A percentile compares a stretch with the other conserved stretches of the same genome.
These are phyloP conservation scores for Polyommatus icarus DNA, from an alignment of 2,888 invertebrate genomes.

Conservation along the genomic window DNA sequence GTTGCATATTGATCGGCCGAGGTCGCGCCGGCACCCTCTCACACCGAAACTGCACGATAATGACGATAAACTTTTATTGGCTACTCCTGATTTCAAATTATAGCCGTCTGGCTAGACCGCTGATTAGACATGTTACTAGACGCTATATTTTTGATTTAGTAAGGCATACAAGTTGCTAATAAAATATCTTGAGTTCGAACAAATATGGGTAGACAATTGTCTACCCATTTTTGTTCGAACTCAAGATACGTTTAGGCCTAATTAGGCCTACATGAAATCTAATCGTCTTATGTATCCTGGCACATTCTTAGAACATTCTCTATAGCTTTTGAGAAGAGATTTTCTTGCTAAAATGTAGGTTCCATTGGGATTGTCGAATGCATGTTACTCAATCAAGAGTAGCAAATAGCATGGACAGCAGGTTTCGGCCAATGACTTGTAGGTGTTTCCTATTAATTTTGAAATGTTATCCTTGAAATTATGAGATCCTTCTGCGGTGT, in stretches of 20 bases:
- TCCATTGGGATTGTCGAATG: neutral
- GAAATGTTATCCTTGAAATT: too few relatives aligned
- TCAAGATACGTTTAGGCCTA: too few relatives aligned
- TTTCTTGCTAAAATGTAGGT: neutral
- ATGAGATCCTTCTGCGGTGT: slow-evolving; percentile 48
- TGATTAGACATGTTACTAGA: neutral
- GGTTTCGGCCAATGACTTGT: neutral
- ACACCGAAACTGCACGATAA: slow-evolving; percentile 53
- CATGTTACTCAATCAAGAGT: too few relatives aligned
- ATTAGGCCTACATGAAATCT: neutral
- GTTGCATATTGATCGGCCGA: slow-evolving; percentile 69
- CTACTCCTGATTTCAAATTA: neutral
- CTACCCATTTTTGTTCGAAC: too few relatives aligned
- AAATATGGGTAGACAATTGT: neutral
- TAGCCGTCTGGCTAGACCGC: neutral
- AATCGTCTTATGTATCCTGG: too few relatives aligned
- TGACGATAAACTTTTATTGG: neutral
- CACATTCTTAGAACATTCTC: too few relatives aligned
- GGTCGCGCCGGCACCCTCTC: slow-evolving; percentile 58
- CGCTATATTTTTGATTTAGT: neutral
- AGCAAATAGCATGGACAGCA: neutral
- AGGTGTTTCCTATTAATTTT: too few relatives aligned
- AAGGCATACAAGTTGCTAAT: neutral
- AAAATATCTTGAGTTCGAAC: neutral
- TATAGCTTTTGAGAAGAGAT: neutral